These are phyloP conservation scores for Archilochus colubris DNA, from an alignment of 2,113 vertebrate species.

Conservation along the genomic window DNA sequence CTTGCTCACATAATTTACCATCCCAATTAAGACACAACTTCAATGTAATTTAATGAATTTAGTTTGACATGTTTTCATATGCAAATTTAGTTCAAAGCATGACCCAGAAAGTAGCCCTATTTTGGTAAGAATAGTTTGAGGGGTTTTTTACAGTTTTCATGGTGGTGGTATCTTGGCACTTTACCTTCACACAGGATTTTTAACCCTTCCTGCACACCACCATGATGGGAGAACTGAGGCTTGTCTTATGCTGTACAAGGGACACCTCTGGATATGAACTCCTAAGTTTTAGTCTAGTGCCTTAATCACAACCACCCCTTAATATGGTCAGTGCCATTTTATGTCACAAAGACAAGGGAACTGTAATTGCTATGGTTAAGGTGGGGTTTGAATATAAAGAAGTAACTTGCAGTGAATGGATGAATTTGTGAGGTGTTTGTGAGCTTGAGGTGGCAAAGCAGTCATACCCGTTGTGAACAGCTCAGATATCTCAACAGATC, in stretches of 20 bases:
- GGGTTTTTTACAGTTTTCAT: background rate
- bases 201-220: background rate
- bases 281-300: background rate
- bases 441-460: background rate
- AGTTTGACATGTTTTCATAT: background rate
- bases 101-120: background rate
- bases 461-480: background rate
- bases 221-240: background rate
- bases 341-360: background rate
- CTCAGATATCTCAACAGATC: background rate
- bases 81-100: background rate
- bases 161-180: background rate
- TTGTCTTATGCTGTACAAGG: background rate
- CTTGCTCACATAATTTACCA: background rate
- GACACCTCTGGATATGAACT: background rate
- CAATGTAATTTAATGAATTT: background rate
- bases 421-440: background rate
- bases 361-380: background rate
- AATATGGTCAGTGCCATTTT: conserved; percentile 18
- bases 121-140: background rate
- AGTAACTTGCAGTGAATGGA: fast-evolving
- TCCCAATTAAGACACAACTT: background rate
- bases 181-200: background rate
- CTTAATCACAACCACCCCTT: conserved; percentile 11
- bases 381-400: background rate